These are phyloP conservation scores for Hyles vespertilio DNA, from an alignment of 1,140 invertebrate species.

Conservation along the genomic window DNA sequence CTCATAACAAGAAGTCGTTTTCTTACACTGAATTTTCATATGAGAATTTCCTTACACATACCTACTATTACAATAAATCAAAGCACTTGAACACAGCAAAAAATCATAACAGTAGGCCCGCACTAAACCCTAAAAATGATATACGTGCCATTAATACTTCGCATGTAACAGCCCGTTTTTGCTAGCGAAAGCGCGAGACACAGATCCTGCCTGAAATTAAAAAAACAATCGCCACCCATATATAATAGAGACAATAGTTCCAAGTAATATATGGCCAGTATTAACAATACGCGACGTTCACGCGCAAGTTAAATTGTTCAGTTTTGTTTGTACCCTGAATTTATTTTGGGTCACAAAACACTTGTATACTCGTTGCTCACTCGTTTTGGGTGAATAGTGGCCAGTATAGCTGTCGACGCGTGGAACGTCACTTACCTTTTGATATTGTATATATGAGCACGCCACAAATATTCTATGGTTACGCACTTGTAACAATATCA, in stretches of 20 bases:
- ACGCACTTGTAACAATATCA: no score
- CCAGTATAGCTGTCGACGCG: no score
- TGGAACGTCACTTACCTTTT: no score
- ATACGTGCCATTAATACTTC: slow-evolving; percentile 5
- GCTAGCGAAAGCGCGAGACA: background rate
- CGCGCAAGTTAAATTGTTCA: background rate
- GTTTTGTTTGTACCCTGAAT: background rate
- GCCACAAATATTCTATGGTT: no score
- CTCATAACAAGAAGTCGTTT: background rate
- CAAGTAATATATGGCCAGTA: slow-evolving; percentile 23
- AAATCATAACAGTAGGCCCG: no score
- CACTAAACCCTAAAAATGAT: slow-evolving; percentile 4
- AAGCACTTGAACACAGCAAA: no score
- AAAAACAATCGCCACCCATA: slow-evolving; percentile 23
- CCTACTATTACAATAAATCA: no score
- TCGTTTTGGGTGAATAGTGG: no score
- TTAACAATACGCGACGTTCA: background rate
- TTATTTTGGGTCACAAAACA: background rate
- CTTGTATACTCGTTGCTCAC: background rate
- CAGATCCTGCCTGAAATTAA: slow-evolving; percentile 10
- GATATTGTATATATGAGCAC: no score
- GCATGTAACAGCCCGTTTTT: slow-evolving; percentile 4
- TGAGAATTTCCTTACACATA: no score
- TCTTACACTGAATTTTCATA: background rate
- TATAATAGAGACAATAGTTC: slow-evolving; percentile 31